Base-by-base conservation (phyloP, 1,140 invertebrate genomes). In the Melipona quadrifasciata region DNA sequence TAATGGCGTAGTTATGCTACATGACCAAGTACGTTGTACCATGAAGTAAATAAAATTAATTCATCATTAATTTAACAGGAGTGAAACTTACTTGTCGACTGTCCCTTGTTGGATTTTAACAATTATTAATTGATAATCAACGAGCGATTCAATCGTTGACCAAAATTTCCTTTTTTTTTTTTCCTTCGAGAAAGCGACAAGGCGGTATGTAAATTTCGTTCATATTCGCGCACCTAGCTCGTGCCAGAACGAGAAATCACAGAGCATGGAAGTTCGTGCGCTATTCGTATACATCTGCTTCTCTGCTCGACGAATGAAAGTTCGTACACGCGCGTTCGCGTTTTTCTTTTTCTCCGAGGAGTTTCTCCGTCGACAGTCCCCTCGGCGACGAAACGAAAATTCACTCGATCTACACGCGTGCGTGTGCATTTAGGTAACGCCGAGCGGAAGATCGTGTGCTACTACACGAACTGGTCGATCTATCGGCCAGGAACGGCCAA, bases 401-500 rank as follows among this genome's bases (percentile, higher is more conserved):
- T 47, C 39, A 47, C 16, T 55, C 24, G 16, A 4, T 68, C 24
- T 77, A 16, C 8, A 47, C 39, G 39, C 6, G 39, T 47, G 39
- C 39, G 39, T 47, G 39, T 47, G 39, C 39, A 61, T 93, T 93
- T 88, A 95, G 95, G 93, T 80, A 89, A 92, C 34, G 94, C 94
- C 73, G 96, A 96, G 89, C 96, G 97, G 67, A 96, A 97, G 81
- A 96, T 99, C 78, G 97, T 98, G 55, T 99, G 98, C 91, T 99
- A 99, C 93, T 98, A 98, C 94, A 98, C 98, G n/a, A 99, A 98
- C 94, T 99, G 98, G 98, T 98, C 97, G 84, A 97, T 98, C 8
- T 99, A 98, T 92, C 95, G 98, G 84, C 97, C 97, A 6, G 97
- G 97, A 55, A 97, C 97, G 5, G 98, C 98, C 2, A 98, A 98